Evolutionary conservation across 2,113 vertebrate genomes (phyloP).

Genomic region (Phycodurus eques): DNA sequence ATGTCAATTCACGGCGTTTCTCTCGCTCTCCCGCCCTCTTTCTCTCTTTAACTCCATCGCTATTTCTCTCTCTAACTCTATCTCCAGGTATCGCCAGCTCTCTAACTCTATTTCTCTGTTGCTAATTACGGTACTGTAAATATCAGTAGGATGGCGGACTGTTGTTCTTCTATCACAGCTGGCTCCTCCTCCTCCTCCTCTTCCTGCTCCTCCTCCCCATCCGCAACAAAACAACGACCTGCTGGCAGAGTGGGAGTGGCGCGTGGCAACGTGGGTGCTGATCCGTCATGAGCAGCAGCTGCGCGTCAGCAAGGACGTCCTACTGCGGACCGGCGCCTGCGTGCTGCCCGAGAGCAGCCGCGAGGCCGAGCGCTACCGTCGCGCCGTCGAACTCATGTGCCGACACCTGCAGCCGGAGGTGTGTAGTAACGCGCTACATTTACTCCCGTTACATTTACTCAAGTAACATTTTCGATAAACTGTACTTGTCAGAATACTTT

Average conservation of each 20-base stretch:
- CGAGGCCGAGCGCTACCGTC: constrained; percentile 13
- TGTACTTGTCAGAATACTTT: too few relatives aligned
- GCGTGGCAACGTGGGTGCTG: constrained; percentile 42
- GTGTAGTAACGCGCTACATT: not conserved
- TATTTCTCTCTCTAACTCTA: too few relatives aligned
- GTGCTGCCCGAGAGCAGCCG: constrained; percentile 15
- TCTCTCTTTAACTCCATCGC: too few relatives aligned
- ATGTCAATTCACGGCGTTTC: too few relatives aligned
- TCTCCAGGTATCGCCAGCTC: too few relatives aligned
- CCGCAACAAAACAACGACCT: constrained; percentile 8
- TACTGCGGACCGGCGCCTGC: constrained; percentile 25
- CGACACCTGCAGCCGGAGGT: constrained; percentile 17
- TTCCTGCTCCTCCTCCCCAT: not conserved
- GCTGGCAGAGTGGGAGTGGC: constrained; percentile 37
- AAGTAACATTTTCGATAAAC: too few relatives aligned
- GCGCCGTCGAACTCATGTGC: constrained; percentile 47
- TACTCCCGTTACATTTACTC: too few relatives aligned
- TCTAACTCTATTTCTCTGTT: not conserved
- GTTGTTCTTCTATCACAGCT: not conserved
- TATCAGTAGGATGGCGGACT: too few relatives aligned
- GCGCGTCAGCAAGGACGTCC: constrained; percentile 3
- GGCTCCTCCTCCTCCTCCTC: constrained; percentile 25
- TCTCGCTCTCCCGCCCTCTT: too few relatives aligned
- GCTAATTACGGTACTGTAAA: too few relatives aligned
- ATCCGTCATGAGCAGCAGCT: constrained; percentile 50